phyloP scores from a whole-genome alignment of 1,140 invertebrate species.

The Bombus huntii region DNA sequence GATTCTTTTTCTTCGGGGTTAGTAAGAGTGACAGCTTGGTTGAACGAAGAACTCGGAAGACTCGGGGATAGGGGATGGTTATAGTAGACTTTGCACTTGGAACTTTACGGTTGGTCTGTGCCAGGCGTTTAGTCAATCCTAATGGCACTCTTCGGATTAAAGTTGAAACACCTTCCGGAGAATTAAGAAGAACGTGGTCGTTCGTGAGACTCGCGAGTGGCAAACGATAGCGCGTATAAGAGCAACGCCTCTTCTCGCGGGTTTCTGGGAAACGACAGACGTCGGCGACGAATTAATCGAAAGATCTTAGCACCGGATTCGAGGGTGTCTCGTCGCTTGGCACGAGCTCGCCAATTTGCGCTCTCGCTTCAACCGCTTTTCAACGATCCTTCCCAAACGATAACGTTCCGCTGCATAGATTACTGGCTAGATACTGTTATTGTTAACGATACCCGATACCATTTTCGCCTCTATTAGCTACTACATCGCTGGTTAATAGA shows the following conservation, averaged over 20 bases:
- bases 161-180: constrained; percentile 76
- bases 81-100: constrained; percentile 78
- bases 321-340: constrained; percentile 26
- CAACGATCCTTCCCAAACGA: constrained; percentile 28
- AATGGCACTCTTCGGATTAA: constrained; percentile 78
- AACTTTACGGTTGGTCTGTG: constrained; percentile 74
- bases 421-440: constrained; percentile 24
- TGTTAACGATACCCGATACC: constrained; percentile 20
- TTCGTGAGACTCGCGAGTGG: constrained; percentile 44
- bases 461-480: constrained; percentile 33
- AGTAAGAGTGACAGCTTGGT: constrained; percentile 18
- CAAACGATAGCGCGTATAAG: not conserved
- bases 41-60: constrained; percentile 8
- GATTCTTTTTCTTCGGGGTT: constrained; percentile 52
- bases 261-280: constrained; percentile 31
- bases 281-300: constrained; percentile 42
- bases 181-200: constrained; percentile 70
- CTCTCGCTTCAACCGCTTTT: constrained; percentile 1
- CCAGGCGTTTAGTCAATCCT: constrained; percentile 75
- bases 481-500: constrained; percentile 5
- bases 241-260: not conserved
- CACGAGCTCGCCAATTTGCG: constrained; percentile 29
- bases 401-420: constrained; percentile 23
- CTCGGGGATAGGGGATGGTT: constrained; percentile 23
- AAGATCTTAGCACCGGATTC: constrained; percentile 36